Conservation (phyloP, 2,113 vertebrate species). For the Cynocephalus volans region DNA sequence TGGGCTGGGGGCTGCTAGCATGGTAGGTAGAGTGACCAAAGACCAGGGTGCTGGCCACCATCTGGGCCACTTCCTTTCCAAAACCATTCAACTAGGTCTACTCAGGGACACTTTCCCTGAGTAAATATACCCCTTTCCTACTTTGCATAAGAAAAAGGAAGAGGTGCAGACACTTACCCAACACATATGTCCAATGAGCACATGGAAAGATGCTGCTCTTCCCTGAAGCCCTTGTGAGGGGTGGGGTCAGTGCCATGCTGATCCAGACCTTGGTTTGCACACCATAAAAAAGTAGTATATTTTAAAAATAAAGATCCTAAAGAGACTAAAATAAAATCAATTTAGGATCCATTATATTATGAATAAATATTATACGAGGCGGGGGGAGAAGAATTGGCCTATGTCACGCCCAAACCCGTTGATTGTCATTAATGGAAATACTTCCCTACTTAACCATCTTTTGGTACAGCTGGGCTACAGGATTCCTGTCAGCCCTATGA, state of each 20-base stretch:
- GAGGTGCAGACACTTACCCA: not conserved
- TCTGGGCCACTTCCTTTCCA: not conserved
- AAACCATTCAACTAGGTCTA: not conserved
- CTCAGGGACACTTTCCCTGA: not conserved
- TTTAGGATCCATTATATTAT: not conserved
- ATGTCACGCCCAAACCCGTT: not conserved
- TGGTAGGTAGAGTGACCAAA: not conserved
- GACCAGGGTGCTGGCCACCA: not conserved
- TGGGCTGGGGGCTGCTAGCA: not conserved
- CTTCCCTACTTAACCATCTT: not conserved
- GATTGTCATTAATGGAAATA: not conserved
- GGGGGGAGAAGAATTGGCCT: not conserved
- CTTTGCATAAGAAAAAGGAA: not conserved
- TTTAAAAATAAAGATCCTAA: not conserved
- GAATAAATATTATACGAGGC: not conserved
- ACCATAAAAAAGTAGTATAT: not conserved
- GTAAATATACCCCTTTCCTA: not conserved
- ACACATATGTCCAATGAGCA: too few species aligned
- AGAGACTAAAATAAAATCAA: not conserved
- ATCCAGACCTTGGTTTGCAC: not conserved
- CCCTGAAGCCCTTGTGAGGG: not conserved
- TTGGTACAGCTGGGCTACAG: not conserved
- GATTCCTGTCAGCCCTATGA: not conserved
- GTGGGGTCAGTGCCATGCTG: accelerated
- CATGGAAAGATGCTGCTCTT: too few species aligned